Conservation (phyloP, 2,797 vertebrate genomes). For the Acanthurus lineatus region DNA sequence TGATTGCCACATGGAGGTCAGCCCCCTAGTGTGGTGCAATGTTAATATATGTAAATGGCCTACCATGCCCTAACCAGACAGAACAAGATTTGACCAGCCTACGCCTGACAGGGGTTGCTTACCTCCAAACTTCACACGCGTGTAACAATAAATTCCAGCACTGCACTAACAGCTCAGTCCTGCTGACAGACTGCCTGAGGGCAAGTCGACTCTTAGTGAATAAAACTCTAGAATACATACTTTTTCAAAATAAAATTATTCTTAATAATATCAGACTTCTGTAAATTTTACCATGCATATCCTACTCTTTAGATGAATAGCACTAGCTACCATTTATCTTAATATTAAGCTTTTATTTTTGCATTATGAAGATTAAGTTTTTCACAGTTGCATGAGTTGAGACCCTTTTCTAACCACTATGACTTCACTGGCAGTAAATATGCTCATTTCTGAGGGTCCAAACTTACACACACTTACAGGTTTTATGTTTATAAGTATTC, state of each 20-base stretch:
- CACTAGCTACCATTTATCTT: background rate
- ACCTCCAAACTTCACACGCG: slow-evolving; percentile 76
- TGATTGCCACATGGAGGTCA: slow-evolving; percentile 68
- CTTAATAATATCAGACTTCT: background rate
- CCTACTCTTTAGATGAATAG: slow-evolving; percentile 7
- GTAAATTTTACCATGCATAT: slow-evolving; percentile 10
- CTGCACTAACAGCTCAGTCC: slow-evolving; percentile 26
- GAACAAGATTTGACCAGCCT: slow-evolving; percentile 85
- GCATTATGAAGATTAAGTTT: background rate
- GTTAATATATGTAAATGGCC: slow-evolving; percentile 83
- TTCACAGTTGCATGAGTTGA: background rate
- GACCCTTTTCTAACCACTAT: background rate
- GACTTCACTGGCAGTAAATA: background rate
- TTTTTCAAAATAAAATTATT: slow-evolving; percentile 22
- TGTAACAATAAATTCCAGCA: slow-evolving; percentile 76
- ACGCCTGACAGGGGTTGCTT: slow-evolving; percentile 71
- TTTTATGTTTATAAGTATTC: background rate
- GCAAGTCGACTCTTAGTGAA: slow-evolving; percentile 3
- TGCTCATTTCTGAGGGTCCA: background rate
- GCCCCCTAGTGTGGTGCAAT: slow-evolving; percentile 72
- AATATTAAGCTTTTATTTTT: background rate
- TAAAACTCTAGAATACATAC: slow-evolving; percentile 4
- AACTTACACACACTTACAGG: background rate
- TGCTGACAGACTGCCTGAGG: slow-evolving; percentile 38
- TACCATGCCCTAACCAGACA: slow-evolving; percentile 74